Base-by-base conservation (phyloP, 1,140 invertebrate species). In the Drosophila repleta region DNA sequence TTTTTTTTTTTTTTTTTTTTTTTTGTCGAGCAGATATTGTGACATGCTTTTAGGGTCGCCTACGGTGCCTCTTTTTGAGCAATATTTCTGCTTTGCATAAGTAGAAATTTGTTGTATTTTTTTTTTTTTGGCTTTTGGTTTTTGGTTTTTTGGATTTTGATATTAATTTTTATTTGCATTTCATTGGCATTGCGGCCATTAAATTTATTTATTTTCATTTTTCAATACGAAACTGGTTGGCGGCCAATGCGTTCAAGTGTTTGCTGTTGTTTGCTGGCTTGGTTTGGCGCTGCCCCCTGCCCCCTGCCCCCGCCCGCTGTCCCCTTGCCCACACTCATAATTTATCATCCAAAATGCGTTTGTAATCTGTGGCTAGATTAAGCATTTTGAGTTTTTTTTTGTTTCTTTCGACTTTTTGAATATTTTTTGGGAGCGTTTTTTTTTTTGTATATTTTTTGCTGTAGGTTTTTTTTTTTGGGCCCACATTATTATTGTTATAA, bases 61-160 rank as follows among this genome's bases (percentile, higher is more conserved):
- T 37, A 62, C 60, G 64, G 52, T 74, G 81, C 64, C 62, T 65
- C 48, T 71, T 71, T 89, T 89, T 85, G 74, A 87, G 85, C 85
- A 89, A 89, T 89, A 90, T 90, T 81, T 85, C 85, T 89, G 83
- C 85, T 89, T 89, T 89, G 85, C 85, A 89, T 89, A 89, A 89
- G 76, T 89, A 89, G 85, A 89, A 89, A 89, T 81, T 72, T 87
- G 43, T 56, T 41, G n/a, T n/a, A n/a, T 67, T 29, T 51, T 60
- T 62, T 56, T 67, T 73, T 67, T 62, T 70, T 52, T 49, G 37
- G 18, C n/a, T n/a, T n/a, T n/a, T n/a, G n/a, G n/a, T n/a, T 18
- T 69, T 72, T 51, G 29, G 13, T 20, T 72, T 60, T 60, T 39
- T n/a, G n/a, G 17, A 43, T 66, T 70, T 74, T 76, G 32, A 20